phyloP scores from a whole-genome alignment of 2,113 vertebrate species.

The Microcebus murinus region DNA sequence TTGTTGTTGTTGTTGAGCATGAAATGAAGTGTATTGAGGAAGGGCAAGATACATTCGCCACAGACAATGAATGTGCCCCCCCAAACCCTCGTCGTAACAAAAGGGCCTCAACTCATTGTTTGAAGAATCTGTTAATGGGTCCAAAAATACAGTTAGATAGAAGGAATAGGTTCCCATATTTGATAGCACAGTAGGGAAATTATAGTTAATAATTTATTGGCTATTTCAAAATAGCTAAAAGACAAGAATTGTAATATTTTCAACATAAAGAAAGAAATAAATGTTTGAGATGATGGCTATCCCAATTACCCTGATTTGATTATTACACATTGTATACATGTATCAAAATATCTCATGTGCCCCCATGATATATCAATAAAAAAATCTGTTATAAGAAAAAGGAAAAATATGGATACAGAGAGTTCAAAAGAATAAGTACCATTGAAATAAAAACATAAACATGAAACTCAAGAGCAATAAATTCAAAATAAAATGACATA shows the following conservation, averaged over 20 bases:
- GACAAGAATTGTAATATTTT: neutral
- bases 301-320: neutral
- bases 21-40: too few relatives aligned
- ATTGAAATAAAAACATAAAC: neutral
- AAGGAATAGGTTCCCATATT: neutral
- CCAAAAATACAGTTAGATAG: neutral
- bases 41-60: too few relatives aligned
- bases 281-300: neutral
- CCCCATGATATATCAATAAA: neutral
- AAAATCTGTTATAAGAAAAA: neutral
- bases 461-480: neutral
- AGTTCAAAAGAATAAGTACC: neutral
- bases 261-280: neutral
- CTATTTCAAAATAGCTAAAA: neutral
- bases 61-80: too few relatives aligned
- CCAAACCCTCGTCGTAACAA: too few relatives aligned
- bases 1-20: too few relatives aligned
- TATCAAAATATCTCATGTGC: neutral
- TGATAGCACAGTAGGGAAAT: neutral
- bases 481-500: neutral
- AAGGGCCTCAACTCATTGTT: neutral
- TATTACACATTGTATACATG: neutral
- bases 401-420: neutral
- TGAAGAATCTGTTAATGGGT: neutral
- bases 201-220: neutral